phyloP scores from a whole-genome alignment of 2,113 vertebrate genomes.

The Grammomys dolichurus region DNA sequence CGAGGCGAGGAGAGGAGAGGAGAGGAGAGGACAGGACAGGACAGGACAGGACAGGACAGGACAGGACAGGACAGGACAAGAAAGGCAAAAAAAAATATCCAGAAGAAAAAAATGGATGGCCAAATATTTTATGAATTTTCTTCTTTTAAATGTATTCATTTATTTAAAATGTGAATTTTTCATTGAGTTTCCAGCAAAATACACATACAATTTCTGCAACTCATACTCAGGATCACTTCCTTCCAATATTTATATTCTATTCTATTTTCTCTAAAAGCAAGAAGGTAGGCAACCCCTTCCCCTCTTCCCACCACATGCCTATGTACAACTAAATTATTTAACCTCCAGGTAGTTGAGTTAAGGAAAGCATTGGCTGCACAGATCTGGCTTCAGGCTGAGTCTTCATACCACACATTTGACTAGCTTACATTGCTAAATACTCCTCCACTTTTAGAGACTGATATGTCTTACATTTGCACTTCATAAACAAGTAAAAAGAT shows the following conservation, averaged over 20 bases:
- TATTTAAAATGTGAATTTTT: not conserved
- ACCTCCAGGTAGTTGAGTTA: not conserved
- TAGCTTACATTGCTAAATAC: not conserved
- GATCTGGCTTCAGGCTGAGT: slow-evolving; percentile 23
- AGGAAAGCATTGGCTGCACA: slow-evolving; percentile 27
- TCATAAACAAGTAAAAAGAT: slow-evolving; percentile 12
- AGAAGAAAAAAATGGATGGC: not conserved
- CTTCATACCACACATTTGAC: not conserved
- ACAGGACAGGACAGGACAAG: too few species aligned
- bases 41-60: too few species aligned
- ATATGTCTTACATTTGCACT: not conserved
- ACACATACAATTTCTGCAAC: not conserved
- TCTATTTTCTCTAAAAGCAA: slow-evolving; percentile 41
- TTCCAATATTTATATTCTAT: not conserved
- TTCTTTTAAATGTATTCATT: not conserved
- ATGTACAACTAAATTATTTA: slow-evolving; percentile 8
- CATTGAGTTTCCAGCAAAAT: not conserved
- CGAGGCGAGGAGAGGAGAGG: not conserved
- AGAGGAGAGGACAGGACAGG: rapidly evolving
- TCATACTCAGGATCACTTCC: not conserved
- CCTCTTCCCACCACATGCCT: not conserved
- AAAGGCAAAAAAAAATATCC: not conserved
- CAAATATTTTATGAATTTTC: slow-evolving; percentile 8
- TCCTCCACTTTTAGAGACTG: slow-evolving; percentile 42
- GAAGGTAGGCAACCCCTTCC: not conserved